Evolutionary conservation across 2,888 invertebrate species (phyloP).

Genomic region (Lasioglossum villosulum): DNA sequence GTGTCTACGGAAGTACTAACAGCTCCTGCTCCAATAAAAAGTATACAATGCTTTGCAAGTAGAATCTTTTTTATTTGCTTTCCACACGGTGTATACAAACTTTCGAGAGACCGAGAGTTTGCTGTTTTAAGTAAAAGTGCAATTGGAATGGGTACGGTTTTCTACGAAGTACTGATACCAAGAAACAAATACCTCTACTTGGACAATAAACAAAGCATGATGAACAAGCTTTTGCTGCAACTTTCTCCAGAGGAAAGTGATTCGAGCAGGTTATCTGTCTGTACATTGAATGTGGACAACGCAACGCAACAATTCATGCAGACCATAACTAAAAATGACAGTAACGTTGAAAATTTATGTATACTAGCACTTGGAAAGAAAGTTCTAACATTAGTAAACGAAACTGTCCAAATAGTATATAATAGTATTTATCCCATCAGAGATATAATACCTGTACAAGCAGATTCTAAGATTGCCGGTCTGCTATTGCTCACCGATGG

Average conservation of each 20-base stretch:
- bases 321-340: conserved; percentile 44
- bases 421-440: conserved; percentile 63
- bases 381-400: conserved; percentile 67
- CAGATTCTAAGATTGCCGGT: conserved; percentile 63
- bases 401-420: conserved; percentile 71
- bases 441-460: conserved; percentile 70
- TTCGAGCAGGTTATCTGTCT: conserved; percentile 43
- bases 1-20: conserved; percentile 23
- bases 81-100: conserved; percentile 77
- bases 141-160: conserved; percentile 74
- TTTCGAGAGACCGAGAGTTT: conserved; percentile 70
- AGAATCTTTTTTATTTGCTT: conserved; percentile 77
- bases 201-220: conserved; percentile 73
- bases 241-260: conserved; percentile 33
- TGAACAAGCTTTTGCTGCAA: conserved; percentile 66
- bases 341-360: conserved; percentile 63
- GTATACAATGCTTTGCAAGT: conserved; percentile 69
- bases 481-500: conserved; percentile 65
- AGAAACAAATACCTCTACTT: conserved; percentile 67
- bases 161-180: conserved; percentile 70
- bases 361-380: conserved; percentile 72
- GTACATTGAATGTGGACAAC: conserved; percentile 56
- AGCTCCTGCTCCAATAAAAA: conserved; percentile 74
- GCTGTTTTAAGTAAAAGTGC: conserved; percentile 73
- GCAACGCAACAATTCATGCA: conserved; percentile 60